Percentiles rank a stretch among this genome's conserved stretches.
These are phyloP conservation scores for Enteromius radiatus DNA, from an alignment of 2,797 vertebrate species.

Conservation along the genomic window DNA sequence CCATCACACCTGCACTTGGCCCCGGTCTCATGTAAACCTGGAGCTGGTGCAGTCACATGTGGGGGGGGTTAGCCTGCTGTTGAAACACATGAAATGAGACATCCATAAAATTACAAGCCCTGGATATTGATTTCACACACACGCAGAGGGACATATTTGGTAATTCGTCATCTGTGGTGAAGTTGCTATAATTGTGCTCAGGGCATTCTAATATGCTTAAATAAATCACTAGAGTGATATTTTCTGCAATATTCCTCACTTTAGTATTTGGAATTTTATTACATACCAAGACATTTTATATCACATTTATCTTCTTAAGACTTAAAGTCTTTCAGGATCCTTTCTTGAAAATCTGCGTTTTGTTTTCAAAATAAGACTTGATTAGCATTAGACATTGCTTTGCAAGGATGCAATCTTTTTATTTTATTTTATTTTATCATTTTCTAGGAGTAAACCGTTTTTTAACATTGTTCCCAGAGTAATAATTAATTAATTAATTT, in stretches of 20 bases:
- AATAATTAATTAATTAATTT: too few relatives aligned
- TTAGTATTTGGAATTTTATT: conserved; percentile 13
- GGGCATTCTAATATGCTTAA: conserved; percentile 33
- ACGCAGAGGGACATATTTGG: not conserved
- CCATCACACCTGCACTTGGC: conserved; percentile 36
- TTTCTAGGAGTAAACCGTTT: too few relatives aligned
- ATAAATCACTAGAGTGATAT: conserved; percentile 30
- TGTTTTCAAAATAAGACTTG: not conserved
- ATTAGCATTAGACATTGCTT: not conserved
- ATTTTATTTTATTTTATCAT: too few relatives aligned
- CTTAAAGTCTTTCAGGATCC: not conserved
- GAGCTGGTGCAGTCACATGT: not conserved
- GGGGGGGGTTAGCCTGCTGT: not conserved
- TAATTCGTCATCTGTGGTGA: conserved; percentile 31
- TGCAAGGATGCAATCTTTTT: not conserved
- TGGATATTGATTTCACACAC: conserved; percentile 39
- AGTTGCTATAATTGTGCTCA: conserved; percentile 18
- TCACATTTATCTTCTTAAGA: not conserved
- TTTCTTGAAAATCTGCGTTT: not conserved
- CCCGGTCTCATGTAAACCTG: not conserved
- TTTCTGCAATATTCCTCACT: not conserved
- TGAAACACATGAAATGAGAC: conserved; percentile 31
- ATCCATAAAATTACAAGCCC: conserved; percentile 24
- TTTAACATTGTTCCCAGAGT: too few relatives aligned
- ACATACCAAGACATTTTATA: conserved; percentile 2